Base-by-base conservation (phyloP, 2,797 vertebrate species). In the Phyllotis vaccarum region DNA sequence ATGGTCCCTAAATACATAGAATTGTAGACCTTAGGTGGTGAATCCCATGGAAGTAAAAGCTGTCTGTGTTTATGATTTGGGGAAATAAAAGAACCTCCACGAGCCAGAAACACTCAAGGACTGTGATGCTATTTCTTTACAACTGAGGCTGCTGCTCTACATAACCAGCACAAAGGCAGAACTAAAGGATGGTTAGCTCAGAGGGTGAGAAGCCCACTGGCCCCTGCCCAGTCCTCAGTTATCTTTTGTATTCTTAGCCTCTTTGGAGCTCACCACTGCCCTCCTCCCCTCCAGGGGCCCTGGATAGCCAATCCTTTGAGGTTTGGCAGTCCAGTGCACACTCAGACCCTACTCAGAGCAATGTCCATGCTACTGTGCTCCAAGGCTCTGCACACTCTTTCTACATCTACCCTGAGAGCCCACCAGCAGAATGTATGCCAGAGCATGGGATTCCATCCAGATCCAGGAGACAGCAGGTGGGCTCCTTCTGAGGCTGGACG, bases 181-280 rank as follows among this genome's bases (percentile, higher is more conserved):
- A 64, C 31, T 8, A 27, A 46, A 27, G 54, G 10, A 10, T 0
- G 2, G 0, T 31, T 1, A 2, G 11, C 37, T 17, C 1, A 29
- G 16, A 64, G 52, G 21, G 3, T 22, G 46, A 14, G n/a, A 5
- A 17, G 0, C 31, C 4, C 27, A 31, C 6, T 0, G 11, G 1
- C 78, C 10, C 29, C 19, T 68, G 1, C 83, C 27, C 27, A 43
- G 3, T 16, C 72, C 34, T 5, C 1, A 1, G 52, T 3, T 7
- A 34, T 7, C 0, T 5, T 24, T 6, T 0, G 0, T 21, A 0
- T 0, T 8, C 27, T 27, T 10, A 0, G 0, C 13, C 0, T 29
- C 11, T 0, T 66, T 16, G 0, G 29, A 70, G 70, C 31, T 3
- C 16, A 17, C 29, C 13, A 46, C 8, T 12, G 12, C 22, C 5